These are phyloP conservation scores for Leptinotarsa juncta DNA, from an alignment of 2,888 invertebrate species.

Conservation along the genomic window DNA sequence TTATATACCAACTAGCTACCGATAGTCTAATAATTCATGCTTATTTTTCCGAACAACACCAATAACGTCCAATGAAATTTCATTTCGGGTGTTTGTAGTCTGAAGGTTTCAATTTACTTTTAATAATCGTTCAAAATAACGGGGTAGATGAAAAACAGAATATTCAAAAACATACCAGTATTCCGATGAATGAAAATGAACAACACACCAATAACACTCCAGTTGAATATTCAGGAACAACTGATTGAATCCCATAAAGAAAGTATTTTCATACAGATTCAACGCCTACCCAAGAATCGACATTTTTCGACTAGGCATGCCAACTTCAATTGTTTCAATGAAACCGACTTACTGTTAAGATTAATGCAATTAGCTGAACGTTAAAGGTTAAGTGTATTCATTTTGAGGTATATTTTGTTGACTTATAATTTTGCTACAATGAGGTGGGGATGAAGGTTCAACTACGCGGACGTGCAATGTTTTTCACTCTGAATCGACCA, in stretches of 20 bases:
- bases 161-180: not conserved
- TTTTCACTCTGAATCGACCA: no score
- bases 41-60: no score
- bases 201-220: not conserved
- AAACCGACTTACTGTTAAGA: slow-evolving; percentile 9
- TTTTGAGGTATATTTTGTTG: slow-evolving; percentile 7
- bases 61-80: no score
- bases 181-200: no score
- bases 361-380: not conserved
- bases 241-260: not conserved
- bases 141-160: no score
- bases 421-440: not conserved
- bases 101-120: no score
- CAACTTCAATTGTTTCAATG: slow-evolving; percentile 7
- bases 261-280: slow-evolving; percentile 2
- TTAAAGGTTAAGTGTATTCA: slow-evolving; percentile 8
- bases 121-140: no score
- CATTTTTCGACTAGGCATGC: not conserved
- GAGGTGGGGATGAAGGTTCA: not conserved
- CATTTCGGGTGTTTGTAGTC: no score
- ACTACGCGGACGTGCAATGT: no score
- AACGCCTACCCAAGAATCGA: not conserved
- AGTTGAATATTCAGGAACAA: not conserved
- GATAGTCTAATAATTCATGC: no score
- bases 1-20: no score